Percentiles rank a stretch among this genome's conserved stretches.
phyloP scores from a whole-genome alignment of 1,140 invertebrate species.

The Mesaphorura yosii region DNA sequence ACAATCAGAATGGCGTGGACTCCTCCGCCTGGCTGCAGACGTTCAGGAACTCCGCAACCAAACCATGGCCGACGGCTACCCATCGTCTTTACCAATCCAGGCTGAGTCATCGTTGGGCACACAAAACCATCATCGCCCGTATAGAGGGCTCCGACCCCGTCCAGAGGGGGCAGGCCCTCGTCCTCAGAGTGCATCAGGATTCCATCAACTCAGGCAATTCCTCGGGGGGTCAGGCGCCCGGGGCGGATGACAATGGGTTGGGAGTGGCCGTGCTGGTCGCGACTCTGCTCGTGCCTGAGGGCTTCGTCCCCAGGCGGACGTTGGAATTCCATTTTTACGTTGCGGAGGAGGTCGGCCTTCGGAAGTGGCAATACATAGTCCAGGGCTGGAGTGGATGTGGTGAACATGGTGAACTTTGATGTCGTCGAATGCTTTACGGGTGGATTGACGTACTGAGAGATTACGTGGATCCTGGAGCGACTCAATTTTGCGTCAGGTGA shows the following conservation, averaged over 20 bases:
- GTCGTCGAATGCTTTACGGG: conserved; percentile 3
- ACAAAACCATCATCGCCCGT: conserved; percentile 13
- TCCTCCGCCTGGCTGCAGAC: not conserved
- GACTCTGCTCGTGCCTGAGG: conserved; percentile 6
- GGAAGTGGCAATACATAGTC: conserved; percentile 12
- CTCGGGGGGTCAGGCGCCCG: not conserved
- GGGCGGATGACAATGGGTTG: conserved; percentile 15
- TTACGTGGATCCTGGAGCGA: not conserved
- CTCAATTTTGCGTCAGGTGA: not conserved
- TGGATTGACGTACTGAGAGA: conserved; percentile 1
- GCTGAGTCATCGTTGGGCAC: conserved; percentile 2
- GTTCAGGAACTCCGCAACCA: not conserved
- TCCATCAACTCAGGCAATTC: conserved; percentile 7
- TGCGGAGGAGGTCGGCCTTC: conserved; percentile 18
- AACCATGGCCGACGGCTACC: not conserved
- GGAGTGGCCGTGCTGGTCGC: conserved; percentile 1
- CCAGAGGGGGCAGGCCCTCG: conserved; percentile 2
- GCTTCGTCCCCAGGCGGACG: conserved; percentile 13
- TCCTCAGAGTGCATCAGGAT: conserved; percentile 19
- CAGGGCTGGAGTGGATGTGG: not conserved
- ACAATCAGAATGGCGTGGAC: not conserved
- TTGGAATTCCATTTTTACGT: conserved; percentile 24
- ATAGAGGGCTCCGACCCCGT: conserved; percentile 13
- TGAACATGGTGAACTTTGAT: conserved; percentile 16
- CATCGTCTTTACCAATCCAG: too few relatives aligned